Base-by-base conservation (phyloP, 2,888 invertebrate species). In the Yponomeuta evonymella region DNA sequence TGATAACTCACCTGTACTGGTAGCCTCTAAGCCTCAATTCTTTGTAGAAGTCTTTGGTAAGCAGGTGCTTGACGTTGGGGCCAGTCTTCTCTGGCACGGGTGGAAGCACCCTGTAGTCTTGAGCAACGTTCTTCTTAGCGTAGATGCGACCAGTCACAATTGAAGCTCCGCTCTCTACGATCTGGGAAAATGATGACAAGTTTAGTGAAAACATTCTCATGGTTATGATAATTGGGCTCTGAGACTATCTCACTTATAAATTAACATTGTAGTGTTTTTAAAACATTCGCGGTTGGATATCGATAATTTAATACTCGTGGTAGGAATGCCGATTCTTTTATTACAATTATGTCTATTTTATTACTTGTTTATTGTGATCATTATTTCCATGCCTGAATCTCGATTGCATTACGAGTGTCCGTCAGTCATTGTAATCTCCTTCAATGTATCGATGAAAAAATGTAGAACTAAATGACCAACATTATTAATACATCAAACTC, bases 11-110 rank as follows among this genome's bases (percentile, higher is more conserved):
- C 93, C 90, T 85, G 79, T 94, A 94, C 74, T 94, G 95, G 79
- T 96, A 95, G 2, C 96, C 96, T 76, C 96, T 92, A 1, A 96
- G 92, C 74, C 94, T 90, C 67, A 96, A 84, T 79, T 96, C 95
- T 75, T 94, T 95, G 78, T 96, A 96, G 79, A 96, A 93, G 83
- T 95, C 96, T 75, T 93, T 94, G 2, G 93, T 92, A 0, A 93
- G 86, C 78, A 96, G 78, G 67, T 93, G 90, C 62, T 93, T 90
- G 64, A 90, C 79, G 71, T 90, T 90, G 12, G 90, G 86, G 72
- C 90, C 83, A 64, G 83, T 81, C 2, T 75, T 81, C 73, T 85
- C 90, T 1, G 88, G 84, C 48, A 88, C 77, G 9, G 91, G 78
- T 2, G 89, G 89, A 0, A 93, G 82, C 1, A 90, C 87, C 2